Conservation (phyloP, 2,113 vertebrate species). For the Typhlomys cinereus region DNA sequence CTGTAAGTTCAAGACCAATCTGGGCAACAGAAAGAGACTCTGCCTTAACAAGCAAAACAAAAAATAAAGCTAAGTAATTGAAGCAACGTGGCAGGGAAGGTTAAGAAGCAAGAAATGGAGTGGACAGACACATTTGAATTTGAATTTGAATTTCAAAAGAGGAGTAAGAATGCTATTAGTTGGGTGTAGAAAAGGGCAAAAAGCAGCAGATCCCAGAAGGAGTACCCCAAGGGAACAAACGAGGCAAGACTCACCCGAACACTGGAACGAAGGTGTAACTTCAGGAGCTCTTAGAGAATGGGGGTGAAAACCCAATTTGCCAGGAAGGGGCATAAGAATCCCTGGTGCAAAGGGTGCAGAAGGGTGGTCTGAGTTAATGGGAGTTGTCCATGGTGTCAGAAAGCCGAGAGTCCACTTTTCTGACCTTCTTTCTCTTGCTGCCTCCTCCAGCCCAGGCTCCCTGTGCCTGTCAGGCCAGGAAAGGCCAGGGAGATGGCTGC, state of each 20-base stretch:
- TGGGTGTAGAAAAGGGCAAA: not conserved
- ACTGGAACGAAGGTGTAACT: not conserved
- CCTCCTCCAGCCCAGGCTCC: not conserved
- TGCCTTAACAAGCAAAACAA: too few relatives aligned
- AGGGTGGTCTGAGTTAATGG: not conserved
- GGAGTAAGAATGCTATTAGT: not conserved
- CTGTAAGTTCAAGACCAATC: not conserved
- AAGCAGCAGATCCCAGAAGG: not conserved
- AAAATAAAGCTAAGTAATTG: not conserved
- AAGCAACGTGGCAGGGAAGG: constrained; percentile 15
- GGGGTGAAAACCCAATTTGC: not conserved
- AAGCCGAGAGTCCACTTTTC: constrained; percentile 24
- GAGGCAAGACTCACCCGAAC: constrained; percentile 68
- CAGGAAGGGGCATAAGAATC: not conserved
- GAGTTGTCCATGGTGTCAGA: constrained; percentile 78
- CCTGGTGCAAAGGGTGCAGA: not conserved
- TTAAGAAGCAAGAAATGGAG: not conserved
- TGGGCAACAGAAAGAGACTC: not conserved
- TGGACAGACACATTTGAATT: not conserved
- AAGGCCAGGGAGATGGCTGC: constrained; percentile 52
- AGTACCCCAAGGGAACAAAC: not conserved
- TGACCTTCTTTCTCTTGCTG: constrained; percentile 33
- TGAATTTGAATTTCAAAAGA: constrained; percentile 8
- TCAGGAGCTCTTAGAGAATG: constrained; percentile 49
- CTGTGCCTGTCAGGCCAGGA: constrained; percentile 28